Percentiles rank a stretch among this genome's conserved stretches.
Conservation (phyloP, 2,797 vertebrate genomes). For the Muscicapa comitata region DNA sequence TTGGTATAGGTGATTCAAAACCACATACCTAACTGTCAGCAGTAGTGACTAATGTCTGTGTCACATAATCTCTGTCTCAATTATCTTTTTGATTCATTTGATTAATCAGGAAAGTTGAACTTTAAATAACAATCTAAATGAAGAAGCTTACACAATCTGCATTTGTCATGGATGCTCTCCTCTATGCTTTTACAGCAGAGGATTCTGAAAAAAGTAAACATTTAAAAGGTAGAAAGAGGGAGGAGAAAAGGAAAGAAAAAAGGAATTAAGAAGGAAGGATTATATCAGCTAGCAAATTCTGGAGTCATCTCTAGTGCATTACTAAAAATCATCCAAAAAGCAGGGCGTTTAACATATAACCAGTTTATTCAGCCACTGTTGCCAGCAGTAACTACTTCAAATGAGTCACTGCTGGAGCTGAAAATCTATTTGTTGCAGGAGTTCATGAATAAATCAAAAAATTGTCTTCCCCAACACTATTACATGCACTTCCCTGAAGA, state of each 20-base stretch:
- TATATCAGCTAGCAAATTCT: background rate
- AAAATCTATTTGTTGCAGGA: background rate
- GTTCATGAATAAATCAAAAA: slow-evolving; percentile 19
- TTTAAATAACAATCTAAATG: slow-evolving; percentile 64
- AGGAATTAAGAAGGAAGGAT: background rate
- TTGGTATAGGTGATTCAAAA: background rate
- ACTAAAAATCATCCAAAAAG: background rate
- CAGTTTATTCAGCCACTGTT: background rate
- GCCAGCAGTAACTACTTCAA: slow-evolving; percentile 5
- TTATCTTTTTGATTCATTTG: slow-evolving; percentile 42
- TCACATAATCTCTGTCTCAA: slow-evolving; percentile 19
- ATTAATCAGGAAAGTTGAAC: slow-evolving; percentile 61
- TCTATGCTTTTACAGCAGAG: background rate
- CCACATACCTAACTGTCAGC: background rate
- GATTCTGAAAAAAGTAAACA: background rate
- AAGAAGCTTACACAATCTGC: slow-evolving; percentile 32
- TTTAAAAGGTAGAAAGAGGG: background rate
- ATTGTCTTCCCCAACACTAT: background rate
- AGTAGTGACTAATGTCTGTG: slow-evolving; percentile 29
- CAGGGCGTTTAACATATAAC: background rate
- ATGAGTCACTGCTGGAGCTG: slow-evolving; percentile 25
- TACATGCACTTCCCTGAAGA: slow-evolving; percentile 8
- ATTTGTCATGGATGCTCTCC: slow-evolving; percentile 34
- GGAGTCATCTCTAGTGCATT: background rate
- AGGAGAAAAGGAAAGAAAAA: background rate